Base-by-base conservation (phyloP, 2,797 vertebrate species). In the Melanotaenia maccullochi region DNA sequence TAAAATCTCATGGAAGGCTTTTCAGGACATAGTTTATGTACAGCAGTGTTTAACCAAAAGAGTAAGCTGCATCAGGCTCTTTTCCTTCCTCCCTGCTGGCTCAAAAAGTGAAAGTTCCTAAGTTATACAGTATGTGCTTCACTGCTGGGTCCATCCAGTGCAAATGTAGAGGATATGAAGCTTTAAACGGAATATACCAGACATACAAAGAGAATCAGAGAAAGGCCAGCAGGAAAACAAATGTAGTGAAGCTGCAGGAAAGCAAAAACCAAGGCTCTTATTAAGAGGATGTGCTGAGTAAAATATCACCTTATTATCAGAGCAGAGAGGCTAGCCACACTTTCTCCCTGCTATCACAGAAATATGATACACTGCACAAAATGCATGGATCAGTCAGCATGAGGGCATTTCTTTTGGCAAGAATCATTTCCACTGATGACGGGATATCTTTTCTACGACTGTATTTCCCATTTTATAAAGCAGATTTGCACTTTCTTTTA, bases 251-350 rank as follows among this genome's bases (percentile, higher is more conserved):
- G 64, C 7, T 30, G 69, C 64, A 78, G 44, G 56, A 80, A 40
- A 71, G 78, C 57, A 66, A 65, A 87, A 84, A 73, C 64, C 60
- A 59, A 55, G 22, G 65, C 70, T 79, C 73, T 77, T 81, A 85
- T 73, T 76, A 77, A 62, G 81, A 84, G 67, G 76, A 67, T 74
- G 33, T 54, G 57, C 75, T 57, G 71, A 78, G 79, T 55, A 85
- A 86, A 90, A 90, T 90, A 84, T 82, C 85, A 86, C 78, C 83
- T 87, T 83, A 84, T 85, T 87, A 86, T 85, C 69, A 60, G 76
- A 84, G 69, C 69, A 81, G 69, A 86, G 82, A 85, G 73, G 73
- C 70, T 59, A 55, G 68, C 64, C 44, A 81, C 75, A 25, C 64
- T 67, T 71, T 79, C 69, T 70, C 68, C 65, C 58, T 40, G 56